Conservation (phyloP, 2,888 invertebrate species). For the Nesidiocoris tenuis region DNA sequence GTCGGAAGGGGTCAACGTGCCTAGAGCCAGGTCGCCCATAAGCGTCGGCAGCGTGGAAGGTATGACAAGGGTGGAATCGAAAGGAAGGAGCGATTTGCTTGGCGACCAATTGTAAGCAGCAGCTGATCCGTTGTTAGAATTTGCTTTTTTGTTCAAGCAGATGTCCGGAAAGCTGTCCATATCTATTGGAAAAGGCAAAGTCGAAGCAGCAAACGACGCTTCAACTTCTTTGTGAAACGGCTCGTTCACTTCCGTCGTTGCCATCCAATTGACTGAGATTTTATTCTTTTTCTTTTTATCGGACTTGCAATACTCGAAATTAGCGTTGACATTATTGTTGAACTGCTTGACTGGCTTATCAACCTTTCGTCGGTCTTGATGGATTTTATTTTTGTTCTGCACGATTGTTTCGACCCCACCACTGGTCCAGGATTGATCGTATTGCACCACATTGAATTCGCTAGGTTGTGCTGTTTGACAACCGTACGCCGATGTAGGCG, state of each 20-base stretch:
- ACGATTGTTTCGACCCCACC: neutral
- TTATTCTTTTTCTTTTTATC: conserved; percentile 45
- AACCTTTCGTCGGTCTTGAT: conserved; percentile 12
- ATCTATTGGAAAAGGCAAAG: conserved; percentile 26
- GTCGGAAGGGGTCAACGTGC: conserved; percentile 51
- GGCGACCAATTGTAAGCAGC: conserved; percentile 51
- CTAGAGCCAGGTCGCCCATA: conserved; percentile 62
- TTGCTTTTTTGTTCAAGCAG: conserved; percentile 39
- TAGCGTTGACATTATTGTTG: neutral
- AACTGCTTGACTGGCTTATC: conserved; percentile 17
- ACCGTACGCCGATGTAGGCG: neutral
- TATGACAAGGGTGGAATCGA: conserved; percentile 55
- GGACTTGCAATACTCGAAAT: conserved; percentile 24
- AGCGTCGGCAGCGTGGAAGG: conserved; percentile 62
- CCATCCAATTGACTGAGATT: conserved; percentile 63
- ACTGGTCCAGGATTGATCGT: conserved; percentile 28
- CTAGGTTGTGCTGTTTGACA: neutral
- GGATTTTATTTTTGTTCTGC: neutral
- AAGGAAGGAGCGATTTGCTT: conserved; percentile 50
- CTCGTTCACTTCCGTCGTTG: conserved; percentile 51
- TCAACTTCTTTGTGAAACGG: conserved; percentile 31
- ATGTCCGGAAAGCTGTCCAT: conserved; percentile 44
- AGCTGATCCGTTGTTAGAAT: conserved; percentile 10
- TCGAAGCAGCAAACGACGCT: conserved; percentile 8
- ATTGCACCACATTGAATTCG: conserved; percentile 6